Base-by-base conservation (phyloP, 2,797 vertebrate genomes). In the Coranthus polyacanthus region DNA sequence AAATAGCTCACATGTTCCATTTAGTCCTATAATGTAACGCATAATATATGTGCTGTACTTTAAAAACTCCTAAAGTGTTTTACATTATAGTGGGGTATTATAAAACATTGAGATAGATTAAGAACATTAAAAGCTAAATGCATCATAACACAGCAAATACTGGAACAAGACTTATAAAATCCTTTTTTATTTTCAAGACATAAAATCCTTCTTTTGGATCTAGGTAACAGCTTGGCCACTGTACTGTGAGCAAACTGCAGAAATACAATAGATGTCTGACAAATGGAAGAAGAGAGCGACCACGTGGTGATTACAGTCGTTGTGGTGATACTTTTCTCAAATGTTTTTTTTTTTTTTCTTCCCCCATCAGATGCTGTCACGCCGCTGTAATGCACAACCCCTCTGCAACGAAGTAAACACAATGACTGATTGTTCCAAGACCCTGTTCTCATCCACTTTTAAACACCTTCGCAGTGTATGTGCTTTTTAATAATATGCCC, bases 1-100 rank as follows among this genome's bases (percentile, higher is more conserved):
- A 42, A 61, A 54, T 8, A 22, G 16, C 50, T 51, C 41, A 36
- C 56, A 46, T 37, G 12, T 52, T 56, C 24, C 61, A 51, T 65
- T 73, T 47, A 61, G 55, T 17, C 34, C 10, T 34, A 56, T 74
- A 39, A 58, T 49, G 54, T 32, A 43, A 57, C 24, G 59, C 56
- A 49, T 59, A 13, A 50, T 26, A 64, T 47, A 26, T 50, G 11
- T 39, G 16, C 20, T 45, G 12, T 17, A 44, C 44, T 11, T 17
- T 42, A 21, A 47, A 42, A 29, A 41, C 49, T 15, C n/a, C 41
- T 16, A 12, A 20, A 22, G 44, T 36, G 32, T 55, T 53, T 54
- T 12, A 41, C n/a, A 44, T 56, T 44, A 36, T 26, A 34, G n/a
- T 44, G 32, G 8, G 36, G 8, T 3, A 36, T 50, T 55, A 45